These are phyloP conservation scores for Talpa occidentalis DNA, from an alignment of 2,113 vertebrate species.

Conservation along the genomic window DNA sequence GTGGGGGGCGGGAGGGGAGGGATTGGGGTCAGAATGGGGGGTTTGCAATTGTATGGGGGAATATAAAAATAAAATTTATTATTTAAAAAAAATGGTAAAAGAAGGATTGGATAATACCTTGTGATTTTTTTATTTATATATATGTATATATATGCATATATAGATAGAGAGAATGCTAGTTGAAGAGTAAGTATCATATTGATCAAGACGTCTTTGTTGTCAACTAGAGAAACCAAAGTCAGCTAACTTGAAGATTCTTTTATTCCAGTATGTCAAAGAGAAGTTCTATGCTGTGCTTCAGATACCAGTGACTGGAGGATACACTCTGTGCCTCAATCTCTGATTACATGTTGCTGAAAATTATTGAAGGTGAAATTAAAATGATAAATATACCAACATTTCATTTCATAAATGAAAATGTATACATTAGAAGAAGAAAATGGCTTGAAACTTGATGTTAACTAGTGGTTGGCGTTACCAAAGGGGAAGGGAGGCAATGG, in stretches of 20 bases:
- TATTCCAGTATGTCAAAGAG: fast-evolving
- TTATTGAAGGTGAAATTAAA: not conserved
- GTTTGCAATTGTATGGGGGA: no score
- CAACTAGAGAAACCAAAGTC: not conserved
- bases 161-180: not conserved
- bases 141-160: no score
- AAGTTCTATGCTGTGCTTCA: not conserved
- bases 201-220: not conserved
- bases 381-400: not conserved
- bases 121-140: not conserved
- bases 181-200: not conserved
- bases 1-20: no score
- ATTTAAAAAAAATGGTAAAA: constrained; percentile 16
- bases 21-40: no score
- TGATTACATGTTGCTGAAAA: not conserved
- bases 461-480: no score
- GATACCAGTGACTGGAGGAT: not conserved
- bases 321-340: not conserved
- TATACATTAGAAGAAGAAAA: not conserved
- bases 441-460: no score
- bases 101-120: not conserved
- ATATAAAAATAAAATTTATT: no score
- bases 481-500: no score
- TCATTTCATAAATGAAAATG: not conserved
- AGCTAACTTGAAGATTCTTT: not conserved